Base-by-base conservation (phyloP, 2,113 vertebrate genomes). In the Motacilla tschutschensis region DNA sequence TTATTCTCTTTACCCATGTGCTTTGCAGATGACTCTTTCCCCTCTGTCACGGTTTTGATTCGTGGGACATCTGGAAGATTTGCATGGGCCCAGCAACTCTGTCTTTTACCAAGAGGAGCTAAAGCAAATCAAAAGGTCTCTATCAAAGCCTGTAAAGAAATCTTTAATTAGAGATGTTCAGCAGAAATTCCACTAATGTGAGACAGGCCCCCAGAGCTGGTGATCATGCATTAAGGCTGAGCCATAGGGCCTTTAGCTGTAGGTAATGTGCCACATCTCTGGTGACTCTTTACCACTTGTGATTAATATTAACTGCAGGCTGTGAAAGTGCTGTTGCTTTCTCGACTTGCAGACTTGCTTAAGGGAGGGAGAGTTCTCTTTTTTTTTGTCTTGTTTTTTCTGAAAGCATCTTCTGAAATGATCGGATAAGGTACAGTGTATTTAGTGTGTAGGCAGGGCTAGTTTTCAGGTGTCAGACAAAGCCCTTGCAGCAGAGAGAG, bases 41-140 rank as follows among this genome's bases (percentile, higher is more conserved):
- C 99, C 33, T 98, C 98, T 50, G 98, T 99, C 92, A 99, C 98
- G 13, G 91, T 99, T 91, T 91, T 99, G 94, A 98, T 99, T 88
- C 97, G 99, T 92, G 99, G 99, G 79, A 98, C 98, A 64, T 98
- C 98, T 59, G 99, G 98, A 91, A 98, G 99, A 96, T 98, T 99
- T 87, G 99, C 98, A 15, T 99, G 98, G 99, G 98, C 98, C 85
- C 98, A 99, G 96, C 99, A 99, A 88, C 98, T 99, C 67, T 98
- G 98, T 94, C 98, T 99, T 95, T 97, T 99, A 90, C 98, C 98
- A 85, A 97, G 98, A 97, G 98, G 98, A 93, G 98, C 98, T 82
- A 98, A 99, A 95, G 98, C 98, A 96, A 98, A 97, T 96, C 99
- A 99, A 96, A 98, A 98, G 98, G 99, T 99, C 95, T 93, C 83